Percentiles rank a stretch among this genome's conserved stretches.
Evolutionary conservation across 2,797 vertebrate genomes (phyloP).

Genomic region (Otolemur crassicaudatus): DNA sequence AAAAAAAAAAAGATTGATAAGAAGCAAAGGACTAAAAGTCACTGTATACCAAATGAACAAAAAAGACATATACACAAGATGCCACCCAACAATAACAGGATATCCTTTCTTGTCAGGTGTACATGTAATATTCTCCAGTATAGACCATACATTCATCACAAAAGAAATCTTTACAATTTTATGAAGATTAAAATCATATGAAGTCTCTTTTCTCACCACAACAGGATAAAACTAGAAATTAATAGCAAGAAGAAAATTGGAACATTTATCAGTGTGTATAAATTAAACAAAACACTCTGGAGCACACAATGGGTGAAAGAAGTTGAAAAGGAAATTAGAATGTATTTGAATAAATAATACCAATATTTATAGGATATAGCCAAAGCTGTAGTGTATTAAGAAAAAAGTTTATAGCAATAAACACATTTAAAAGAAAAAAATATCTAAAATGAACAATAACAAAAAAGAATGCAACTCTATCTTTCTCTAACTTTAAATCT

Average conservation of each 20-base stretch:
- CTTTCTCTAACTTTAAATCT: background rate
- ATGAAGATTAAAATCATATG: background rate
- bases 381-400: background rate
- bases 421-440: background rate
- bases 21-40: background rate
- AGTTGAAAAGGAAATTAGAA: too few relatives aligned
- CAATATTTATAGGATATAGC: background rate
- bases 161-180: background rate
- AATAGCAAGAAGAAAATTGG: background rate
- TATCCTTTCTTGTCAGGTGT: too few relatives aligned
- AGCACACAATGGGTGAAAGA: too few relatives aligned
- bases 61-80: too few relatives aligned
- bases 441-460: too few relatives aligned
- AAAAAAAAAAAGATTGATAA: too few relatives aligned
- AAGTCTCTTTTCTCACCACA: background rate
- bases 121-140: too few relatives aligned
- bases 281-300: too few relatives aligned
- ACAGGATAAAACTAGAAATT: background rate
- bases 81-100: too few relatives aligned
- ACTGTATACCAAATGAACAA: too few relatives aligned
- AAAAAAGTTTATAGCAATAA: background rate
- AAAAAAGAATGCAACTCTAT: background rate
- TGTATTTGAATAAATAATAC: too few relatives aligned
- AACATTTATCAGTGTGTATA: background rate
- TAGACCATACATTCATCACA: too few relatives aligned